Evolutionary conservation across 1,140 invertebrate species (phyloP).

Genomic region (Drosophila varians): DNA sequence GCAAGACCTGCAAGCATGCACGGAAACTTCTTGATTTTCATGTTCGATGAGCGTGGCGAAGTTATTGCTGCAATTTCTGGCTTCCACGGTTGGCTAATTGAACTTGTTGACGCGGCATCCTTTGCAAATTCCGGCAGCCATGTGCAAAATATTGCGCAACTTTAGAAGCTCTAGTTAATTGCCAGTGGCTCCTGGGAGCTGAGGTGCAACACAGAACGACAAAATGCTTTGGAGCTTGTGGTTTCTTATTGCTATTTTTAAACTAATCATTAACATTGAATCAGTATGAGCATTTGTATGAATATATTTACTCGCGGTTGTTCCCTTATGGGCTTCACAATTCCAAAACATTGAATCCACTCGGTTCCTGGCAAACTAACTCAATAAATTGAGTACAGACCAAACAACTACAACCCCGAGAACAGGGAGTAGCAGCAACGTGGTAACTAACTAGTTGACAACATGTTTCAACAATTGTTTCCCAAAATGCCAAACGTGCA

Average conservation of each 20-base stretch:
- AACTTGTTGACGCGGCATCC: constrained; percentile 58
- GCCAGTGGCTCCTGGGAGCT: not conserved
- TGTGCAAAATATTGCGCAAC: constrained; percentile 33
- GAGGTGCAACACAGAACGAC: not conserved
- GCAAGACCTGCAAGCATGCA: not conserved
- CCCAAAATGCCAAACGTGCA: constrained; percentile 77
- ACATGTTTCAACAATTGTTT: constrained; percentile 79
- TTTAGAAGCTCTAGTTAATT: constrained; percentile 34
- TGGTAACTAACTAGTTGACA: constrained; percentile 74
- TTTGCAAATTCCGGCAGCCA: constrained; percentile 3
- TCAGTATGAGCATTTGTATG: no score
- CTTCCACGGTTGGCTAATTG: constrained; percentile 46
- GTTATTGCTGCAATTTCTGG: constrained; percentile 47
- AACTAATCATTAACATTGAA: no score
- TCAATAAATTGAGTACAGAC: constrained; percentile 27
- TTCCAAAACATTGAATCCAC: constrained; percentile 45
- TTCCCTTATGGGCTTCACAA: constrained; percentile 14
- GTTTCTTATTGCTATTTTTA: no score
- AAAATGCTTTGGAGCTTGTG: no score
- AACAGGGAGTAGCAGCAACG: constrained; percentile 31
- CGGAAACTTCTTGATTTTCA: constrained; percentile 60
- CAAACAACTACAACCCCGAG: not conserved
- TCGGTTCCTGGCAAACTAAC: constrained; percentile 49
- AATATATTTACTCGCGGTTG: not conserved
- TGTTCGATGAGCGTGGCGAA: constrained; percentile 57